Percentiles rank a stretch among this genome's conserved stretches.
These are phyloP conservation scores for Gasteruption jaculator DNA, from an alignment of 2,888 invertebrate species.

Conservation along the genomic window DNA sequence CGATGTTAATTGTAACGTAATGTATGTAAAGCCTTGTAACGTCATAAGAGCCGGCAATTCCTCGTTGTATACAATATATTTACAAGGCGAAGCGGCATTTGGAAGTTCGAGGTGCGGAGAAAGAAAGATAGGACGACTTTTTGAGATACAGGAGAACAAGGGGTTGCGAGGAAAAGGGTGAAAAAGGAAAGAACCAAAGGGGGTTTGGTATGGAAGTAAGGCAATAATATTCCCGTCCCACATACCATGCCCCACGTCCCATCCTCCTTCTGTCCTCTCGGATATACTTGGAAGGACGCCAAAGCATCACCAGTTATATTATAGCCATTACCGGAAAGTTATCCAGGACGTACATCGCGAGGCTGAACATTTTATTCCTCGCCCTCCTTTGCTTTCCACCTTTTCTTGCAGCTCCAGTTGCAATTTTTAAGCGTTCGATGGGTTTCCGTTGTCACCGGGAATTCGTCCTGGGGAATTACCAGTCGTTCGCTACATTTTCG, in stretches of 20 bases:
- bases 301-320: constrained; percentile 40
- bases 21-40: constrained; percentile 31
- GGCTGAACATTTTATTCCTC: constrained; percentile 35
- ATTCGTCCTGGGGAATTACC: too few relatives aligned
- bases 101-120: not conserved
- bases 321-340: constrained; percentile 40
- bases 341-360: constrained; percentile 31
- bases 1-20: constrained; percentile 39
- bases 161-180: constrained; percentile 1
- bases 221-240: too few relatives aligned
- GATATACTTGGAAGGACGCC: constrained; percentile 39
- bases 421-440: too few relatives aligned
- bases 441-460: too few relatives aligned
- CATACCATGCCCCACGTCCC: too few relatives aligned
- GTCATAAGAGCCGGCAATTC: too few relatives aligned
- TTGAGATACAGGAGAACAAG: not conserved
- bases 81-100: constrained; percentile 23
- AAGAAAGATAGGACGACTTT: not conserved
- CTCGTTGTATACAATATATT: too few relatives aligned
- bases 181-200: constrained; percentile 10
- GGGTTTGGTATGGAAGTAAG: constrained; percentile 16
- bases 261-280: too few relatives aligned
- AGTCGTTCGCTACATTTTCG: too few relatives aligned
- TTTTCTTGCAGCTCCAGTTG: too few relatives aligned
- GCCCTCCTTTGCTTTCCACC: too few relatives aligned